Conservation (phyloP, 2,888 invertebrate species). For the Taphrorychus bicolor region DNA sequence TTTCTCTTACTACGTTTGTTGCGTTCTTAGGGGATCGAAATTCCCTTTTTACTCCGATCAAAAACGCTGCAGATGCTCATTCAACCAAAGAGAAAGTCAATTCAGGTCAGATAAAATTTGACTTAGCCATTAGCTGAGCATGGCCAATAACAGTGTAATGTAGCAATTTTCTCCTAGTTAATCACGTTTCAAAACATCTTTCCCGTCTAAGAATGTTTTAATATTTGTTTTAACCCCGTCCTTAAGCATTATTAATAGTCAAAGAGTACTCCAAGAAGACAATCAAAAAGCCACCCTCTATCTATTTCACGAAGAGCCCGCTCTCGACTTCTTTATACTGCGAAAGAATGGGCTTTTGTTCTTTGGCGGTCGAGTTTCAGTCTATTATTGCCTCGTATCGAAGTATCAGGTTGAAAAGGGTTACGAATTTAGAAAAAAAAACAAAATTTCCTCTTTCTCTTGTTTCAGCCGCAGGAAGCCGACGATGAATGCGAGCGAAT, state of each 20-base stretch:
- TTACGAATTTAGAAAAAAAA: neutral
- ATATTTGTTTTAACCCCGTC: neutral
- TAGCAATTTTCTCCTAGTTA: too few species aligned
- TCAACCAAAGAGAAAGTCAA: too few species aligned
- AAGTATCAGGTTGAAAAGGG: constrained; percentile 1
- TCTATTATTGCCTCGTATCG: constrained; percentile 6
- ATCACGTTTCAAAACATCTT: neutral
- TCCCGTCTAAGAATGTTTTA: neutral
- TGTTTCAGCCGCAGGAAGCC: neutral
- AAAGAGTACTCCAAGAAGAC: neutral
- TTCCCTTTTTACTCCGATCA: too few species aligned
- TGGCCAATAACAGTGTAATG: too few species aligned
- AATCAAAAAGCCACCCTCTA: too few species aligned
- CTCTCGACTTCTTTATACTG: neutral
- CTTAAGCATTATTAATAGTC: neutral
- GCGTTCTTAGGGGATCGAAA: too few species aligned
- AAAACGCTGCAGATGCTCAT: too few species aligned
- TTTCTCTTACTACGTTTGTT: too few species aligned
- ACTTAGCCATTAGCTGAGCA: too few species aligned
- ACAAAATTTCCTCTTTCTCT: neutral
- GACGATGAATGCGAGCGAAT: too few species aligned
- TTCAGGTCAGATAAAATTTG: too few species aligned
- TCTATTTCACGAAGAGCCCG: neutral
- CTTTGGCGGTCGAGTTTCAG: constrained; percentile 3
- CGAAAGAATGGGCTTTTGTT: constrained; percentile 8